Conservation (phyloP, 2,888 invertebrate species). For the Drosophila nr. perissopoda region DNA sequence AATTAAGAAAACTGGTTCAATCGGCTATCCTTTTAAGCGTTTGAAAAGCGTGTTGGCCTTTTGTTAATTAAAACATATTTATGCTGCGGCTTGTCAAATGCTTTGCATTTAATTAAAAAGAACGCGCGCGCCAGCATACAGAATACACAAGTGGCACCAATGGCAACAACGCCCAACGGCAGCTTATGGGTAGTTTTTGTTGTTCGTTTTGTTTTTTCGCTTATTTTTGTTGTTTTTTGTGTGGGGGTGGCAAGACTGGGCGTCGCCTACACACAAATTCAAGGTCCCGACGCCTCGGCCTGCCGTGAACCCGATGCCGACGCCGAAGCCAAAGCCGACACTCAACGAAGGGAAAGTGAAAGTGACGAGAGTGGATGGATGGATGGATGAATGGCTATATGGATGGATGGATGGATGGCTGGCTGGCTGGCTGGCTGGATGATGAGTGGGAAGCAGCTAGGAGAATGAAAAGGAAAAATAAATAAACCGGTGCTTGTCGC, state of each 20-base stretch:
- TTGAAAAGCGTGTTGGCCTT: conserved; percentile 1
- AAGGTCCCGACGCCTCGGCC: conserved; percentile 63
- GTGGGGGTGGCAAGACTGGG: conserved; percentile 31
- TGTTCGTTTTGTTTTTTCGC: neutral
- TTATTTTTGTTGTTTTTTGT: neutral
- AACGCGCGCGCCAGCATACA: conserved; percentile 39
- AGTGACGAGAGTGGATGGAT: conserved; percentile 34
- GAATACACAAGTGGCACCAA: conserved; percentile 30
- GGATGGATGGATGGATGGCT: neutral
- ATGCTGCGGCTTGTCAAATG: conserved; percentile 41
- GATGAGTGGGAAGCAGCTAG: conserved; percentile 8
- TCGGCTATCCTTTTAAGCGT: neutral
- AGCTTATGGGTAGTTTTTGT: conserved; percentile 2
- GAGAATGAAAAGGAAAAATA: conserved; percentile 5
- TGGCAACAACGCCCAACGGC: conserved; percentile 3
- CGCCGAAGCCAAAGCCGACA: conserved; percentile 8
- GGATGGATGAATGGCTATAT: neutral
- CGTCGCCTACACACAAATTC: conserved; percentile 66
- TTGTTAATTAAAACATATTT: conserved; percentile 49
- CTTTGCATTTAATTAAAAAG: conserved; percentile 48
- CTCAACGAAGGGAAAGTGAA: conserved; percentile 60
- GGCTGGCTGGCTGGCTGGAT: neutral
- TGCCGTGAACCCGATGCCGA: conserved; percentile 63
- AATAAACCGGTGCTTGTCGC: conserved; percentile 37
- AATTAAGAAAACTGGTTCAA: neutral